Conservation (phyloP, 2,797 vertebrate genomes). For the Telmatherina bonti region DNA sequence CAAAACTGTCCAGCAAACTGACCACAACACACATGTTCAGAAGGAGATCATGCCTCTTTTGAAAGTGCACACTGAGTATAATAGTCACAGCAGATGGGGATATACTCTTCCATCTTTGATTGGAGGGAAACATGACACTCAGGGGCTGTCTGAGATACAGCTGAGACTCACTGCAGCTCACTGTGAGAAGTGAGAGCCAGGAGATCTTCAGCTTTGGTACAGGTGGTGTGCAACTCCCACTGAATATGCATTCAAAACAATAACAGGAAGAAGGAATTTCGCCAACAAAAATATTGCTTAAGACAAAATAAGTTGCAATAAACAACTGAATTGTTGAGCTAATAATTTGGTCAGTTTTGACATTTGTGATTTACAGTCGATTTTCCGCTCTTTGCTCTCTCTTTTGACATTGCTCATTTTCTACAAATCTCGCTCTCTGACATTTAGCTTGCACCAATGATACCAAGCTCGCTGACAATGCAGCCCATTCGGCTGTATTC, state of each 20-base stretch:
- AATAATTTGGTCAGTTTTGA: constrained; percentile 20
- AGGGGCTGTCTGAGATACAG: constrained; percentile 62
- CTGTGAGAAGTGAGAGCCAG: constrained; percentile 33
- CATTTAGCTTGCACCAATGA: constrained; percentile 62
- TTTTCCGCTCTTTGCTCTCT: constrained; percentile 26
- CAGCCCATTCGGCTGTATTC: constrained; percentile 47
- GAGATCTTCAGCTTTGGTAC: constrained; percentile 45
- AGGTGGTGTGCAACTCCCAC: constrained; percentile 52
- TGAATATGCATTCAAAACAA: constrained; percentile 27
- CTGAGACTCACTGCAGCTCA: constrained; percentile 62
- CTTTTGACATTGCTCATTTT: constrained; percentile 52
- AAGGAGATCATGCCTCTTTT: constrained; percentile 52
- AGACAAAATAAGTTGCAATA: not conserved
- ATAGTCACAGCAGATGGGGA: constrained; percentile 43
- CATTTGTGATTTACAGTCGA: constrained; percentile 39
- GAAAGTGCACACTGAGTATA: constrained; percentile 25
- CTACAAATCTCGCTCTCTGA: constrained; percentile 56
- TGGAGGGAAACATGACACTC: constrained; percentile 64
- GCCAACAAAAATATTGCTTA: constrained; percentile 3
- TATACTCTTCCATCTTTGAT: constrained; percentile 56
- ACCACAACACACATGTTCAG: constrained; percentile 38
- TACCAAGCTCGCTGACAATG: constrained; percentile 51
- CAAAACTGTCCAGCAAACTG: constrained; percentile 40
- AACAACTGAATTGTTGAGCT: not conserved
- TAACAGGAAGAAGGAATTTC: constrained; percentile 16